A percentile compares a stretch with the other conserved stretches of the same genome.
These are phyloP conservation scores for Erethizon dorsatum DNA, from an alignment of 2,797 vertebrate species.

Conservation along the genomic window DNA sequence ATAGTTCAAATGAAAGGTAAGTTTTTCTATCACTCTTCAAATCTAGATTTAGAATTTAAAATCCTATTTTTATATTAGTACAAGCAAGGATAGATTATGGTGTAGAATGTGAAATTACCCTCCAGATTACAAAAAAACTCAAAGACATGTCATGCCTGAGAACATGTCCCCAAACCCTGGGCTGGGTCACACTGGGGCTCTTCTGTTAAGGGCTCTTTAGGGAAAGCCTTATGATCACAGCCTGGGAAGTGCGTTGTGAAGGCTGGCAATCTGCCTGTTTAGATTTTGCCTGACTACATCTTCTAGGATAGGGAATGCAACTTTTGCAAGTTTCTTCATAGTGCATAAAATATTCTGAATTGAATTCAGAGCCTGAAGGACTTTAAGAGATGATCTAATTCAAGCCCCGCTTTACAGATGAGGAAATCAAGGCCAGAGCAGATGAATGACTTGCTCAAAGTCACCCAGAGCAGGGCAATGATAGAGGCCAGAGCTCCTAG, in stretches of 20 bases:
- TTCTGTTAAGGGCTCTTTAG: neutral
- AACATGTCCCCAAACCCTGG: neutral
- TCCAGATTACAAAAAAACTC: neutral
- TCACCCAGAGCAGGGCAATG: neutral
- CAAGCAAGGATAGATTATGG: neutral
- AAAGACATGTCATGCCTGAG: neutral
- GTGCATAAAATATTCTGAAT: neutral
- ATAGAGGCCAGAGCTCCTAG: neutral
- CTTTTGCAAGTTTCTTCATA: neutral
- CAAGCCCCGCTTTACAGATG: neutral
- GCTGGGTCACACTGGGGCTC: neutral
- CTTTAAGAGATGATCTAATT: neutral
- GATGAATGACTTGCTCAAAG: neutral
- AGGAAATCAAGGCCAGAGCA: neutral
- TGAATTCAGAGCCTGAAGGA: slow-evolving; percentile 5
- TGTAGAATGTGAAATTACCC: neutral
- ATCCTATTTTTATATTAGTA: slow-evolving; percentile 4
- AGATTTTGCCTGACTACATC: neutral
- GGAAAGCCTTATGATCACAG: neutral
- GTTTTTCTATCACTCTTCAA: slow-evolving; percentile 16
- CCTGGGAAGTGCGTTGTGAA: neutral
- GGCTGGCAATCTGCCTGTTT: neutral
- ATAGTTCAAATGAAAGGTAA: slow-evolving; percentile 24
- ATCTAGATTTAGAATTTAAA: slow-evolving; percentile 37
- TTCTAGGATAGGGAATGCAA: neutral